These are phyloP conservation scores for Rhingia rostrata DNA, from an alignment of 2,888 invertebrate species.

Conservation along the genomic window DNA sequence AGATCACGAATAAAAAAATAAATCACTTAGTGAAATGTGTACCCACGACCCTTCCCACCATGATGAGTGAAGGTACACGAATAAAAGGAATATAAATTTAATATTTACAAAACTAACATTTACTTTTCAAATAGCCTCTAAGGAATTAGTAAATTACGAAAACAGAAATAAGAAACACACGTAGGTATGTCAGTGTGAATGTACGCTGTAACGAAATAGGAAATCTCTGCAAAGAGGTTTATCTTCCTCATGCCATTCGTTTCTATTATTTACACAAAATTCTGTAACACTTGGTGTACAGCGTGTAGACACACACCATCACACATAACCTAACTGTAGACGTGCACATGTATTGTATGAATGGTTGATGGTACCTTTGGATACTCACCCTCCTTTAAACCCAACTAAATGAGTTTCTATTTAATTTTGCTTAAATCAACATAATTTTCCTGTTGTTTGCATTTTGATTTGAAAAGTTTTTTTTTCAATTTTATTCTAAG, in stretches of 20 bases:
- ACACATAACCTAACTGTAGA: conserved; percentile 1
- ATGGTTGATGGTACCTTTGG: not conserved
- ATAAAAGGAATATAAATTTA: conserved; percentile 33
- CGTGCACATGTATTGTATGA: not conserved
- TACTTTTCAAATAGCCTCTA: conserved; percentile 54
- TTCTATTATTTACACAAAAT: conserved; percentile 56
- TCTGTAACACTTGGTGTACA: conserved; percentile 53
- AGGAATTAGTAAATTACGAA: conserved; percentile 62
- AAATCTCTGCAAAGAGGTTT: conserved; percentile 48
- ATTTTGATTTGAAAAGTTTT: conserved; percentile 69
- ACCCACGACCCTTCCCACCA: conserved; percentile 16
- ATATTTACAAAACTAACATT: conserved; percentile 62
- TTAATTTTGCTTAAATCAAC: conserved; percentile 74
- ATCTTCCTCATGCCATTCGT: conserved; percentile 41
- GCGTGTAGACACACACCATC: conserved; percentile 24
- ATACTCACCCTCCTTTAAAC: conserved; percentile 29
- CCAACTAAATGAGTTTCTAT: conserved; percentile 65
- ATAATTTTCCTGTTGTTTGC: conserved; percentile 74
- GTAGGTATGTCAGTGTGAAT: conserved; percentile 9
- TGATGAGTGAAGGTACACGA: conserved; percentile 11
- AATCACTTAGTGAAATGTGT: not conserved
- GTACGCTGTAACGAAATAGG: conserved; percentile 35
- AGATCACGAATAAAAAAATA: conserved; percentile 13
- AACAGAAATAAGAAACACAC: conserved; percentile 43
- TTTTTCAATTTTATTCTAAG: conserved; percentile 43